phyloP scores from a whole-genome alignment of 2,797 vertebrate genomes.

The Ambastaia sidthimunki region DNA sequence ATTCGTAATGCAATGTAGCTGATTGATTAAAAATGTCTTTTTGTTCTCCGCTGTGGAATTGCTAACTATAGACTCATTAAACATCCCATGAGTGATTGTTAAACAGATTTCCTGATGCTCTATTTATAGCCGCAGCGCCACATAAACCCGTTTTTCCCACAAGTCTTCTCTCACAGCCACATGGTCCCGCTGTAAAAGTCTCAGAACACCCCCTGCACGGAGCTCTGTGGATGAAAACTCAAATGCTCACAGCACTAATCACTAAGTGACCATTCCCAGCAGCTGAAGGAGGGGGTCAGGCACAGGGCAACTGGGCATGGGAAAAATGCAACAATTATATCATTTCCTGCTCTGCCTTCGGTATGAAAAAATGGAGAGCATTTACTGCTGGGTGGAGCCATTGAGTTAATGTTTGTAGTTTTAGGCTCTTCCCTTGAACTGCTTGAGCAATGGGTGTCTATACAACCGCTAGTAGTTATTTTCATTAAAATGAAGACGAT shows the following conservation, averaged over 20 bases:
- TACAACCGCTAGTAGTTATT: not conserved
- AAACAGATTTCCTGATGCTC: constrained; percentile 54
- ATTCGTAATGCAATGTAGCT: constrained; percentile 22
- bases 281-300: constrained; percentile 69
- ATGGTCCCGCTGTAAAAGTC: constrained; percentile 46
- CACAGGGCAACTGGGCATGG: constrained; percentile 71
- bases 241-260: constrained; percentile 48
- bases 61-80: constrained; percentile 49
- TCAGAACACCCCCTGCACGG: constrained; percentile 53
- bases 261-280: constrained; percentile 64
- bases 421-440: constrained; percentile 4
- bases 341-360: constrained; percentile 82
- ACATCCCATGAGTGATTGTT: constrained; percentile 48
- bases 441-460: not conserved
- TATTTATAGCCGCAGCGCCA: constrained; percentile 51
- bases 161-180: constrained; percentile 52
- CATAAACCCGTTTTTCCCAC: constrained; percentile 57
- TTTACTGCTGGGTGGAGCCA: constrained; percentile 44
- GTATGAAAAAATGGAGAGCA: constrained; percentile 49
- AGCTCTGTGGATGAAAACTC: constrained; percentile 39
- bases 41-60: constrained; percentile 31
- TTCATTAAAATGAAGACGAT: not conserved
- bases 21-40: constrained; percentile 32
- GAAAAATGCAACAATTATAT: constrained; percentile 77
- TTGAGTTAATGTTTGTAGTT: constrained; percentile 21